A percentile compares a stretch with the other conserved stretches of the same genome.
Evolutionary conservation across 2,113 vertebrate species (phyloP).

Genomic region (Gobius niger): DNA sequence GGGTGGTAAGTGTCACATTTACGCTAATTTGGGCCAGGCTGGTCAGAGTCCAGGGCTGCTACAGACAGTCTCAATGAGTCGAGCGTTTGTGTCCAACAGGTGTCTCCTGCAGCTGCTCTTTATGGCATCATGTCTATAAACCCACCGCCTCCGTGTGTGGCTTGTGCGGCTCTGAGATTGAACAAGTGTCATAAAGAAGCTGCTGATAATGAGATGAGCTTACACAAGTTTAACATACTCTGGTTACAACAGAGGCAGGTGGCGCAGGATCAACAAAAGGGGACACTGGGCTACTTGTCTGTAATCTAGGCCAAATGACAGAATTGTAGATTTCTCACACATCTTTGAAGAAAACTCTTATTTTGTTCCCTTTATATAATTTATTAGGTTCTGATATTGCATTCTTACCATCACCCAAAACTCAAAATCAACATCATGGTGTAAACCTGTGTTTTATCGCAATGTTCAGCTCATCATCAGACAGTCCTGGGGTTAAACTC

Average conservation of each 20-base stretch:
- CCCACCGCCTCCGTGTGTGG: not conserved
- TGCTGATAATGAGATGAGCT: not conserved
- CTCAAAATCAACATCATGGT: not conserved
- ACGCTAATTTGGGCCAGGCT: no score
- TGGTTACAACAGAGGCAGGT: not conserved
- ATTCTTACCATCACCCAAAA: not conserved
- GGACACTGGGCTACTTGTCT: not conserved
- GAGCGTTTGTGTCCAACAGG: not conserved
- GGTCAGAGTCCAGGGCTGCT: no score
- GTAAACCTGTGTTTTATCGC: not conserved
- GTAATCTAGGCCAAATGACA: no score
- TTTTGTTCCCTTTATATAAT: no score
- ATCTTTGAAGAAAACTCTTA: no score
- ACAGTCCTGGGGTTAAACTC: not conserved
- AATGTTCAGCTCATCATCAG: not conserved
- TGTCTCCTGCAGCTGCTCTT: constrained; percentile 3
- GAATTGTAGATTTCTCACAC: no score
- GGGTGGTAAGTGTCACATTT: no score
- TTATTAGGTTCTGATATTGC: not conserved
- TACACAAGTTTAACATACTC: not conserved
- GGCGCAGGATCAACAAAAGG: not conserved
- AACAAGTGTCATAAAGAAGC: constrained; percentile 5
- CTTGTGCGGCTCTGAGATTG: not conserved
- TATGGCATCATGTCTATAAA: not conserved
- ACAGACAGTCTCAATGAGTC: not conserved